phyloP scores from a whole-genome alignment of 2,113 vertebrate species.

The Sinocyclocheilus grahami region DNA sequence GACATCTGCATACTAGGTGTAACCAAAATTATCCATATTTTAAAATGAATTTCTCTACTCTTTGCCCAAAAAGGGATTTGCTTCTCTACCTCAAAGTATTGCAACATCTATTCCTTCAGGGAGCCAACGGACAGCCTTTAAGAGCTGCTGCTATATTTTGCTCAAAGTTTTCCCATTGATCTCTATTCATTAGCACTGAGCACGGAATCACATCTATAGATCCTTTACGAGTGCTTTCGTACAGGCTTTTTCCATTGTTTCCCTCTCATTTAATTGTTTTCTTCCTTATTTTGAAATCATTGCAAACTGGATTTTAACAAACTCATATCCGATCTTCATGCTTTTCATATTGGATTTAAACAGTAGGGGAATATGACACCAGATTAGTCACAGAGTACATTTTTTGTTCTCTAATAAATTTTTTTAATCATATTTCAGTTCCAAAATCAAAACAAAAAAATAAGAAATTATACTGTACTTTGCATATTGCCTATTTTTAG shows the following conservation, averaged over 20 bases:
- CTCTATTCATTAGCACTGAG: conserved; percentile 7
- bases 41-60: neutral
- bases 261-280: neutral
- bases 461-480: neutral
- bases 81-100: conserved; percentile 1
- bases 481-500: neutral
- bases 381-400: no score
- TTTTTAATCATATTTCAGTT: neutral
- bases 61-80: neutral
- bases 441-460: neutral
- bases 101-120: conserved; percentile 16
- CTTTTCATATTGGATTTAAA: neutral
- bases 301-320: neutral
- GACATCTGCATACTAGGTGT: neutral
- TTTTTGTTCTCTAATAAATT: neutral
- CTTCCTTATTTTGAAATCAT: neutral
- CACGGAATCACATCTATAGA: conserved; percentile 2
- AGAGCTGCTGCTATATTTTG: conserved; percentile 10
- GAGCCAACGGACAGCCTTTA: neutral
- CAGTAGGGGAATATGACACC: neutral
- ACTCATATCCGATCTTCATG: neutral
- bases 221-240: neutral
- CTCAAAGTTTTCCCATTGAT: conserved; percentile 11
- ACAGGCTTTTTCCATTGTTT: neutral
- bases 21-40: neutral